Conservation (phyloP, 2,797 vertebrate species). For the Denticeps clupeoides region DNA sequence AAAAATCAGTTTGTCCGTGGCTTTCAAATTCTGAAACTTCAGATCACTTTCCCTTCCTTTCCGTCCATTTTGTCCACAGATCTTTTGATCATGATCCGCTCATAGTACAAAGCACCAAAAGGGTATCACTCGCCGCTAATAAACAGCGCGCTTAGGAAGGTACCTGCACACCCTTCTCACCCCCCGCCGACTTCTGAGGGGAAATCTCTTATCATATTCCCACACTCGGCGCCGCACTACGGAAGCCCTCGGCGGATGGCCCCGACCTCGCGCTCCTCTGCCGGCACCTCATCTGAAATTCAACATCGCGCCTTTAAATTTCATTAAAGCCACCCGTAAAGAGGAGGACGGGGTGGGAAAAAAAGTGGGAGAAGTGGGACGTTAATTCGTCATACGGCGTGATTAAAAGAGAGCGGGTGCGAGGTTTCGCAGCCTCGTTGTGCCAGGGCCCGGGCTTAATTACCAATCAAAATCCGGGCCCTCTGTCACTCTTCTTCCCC, state of each 20-base stretch:
- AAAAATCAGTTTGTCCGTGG: too few relatives aligned
- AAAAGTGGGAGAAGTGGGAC: constrained; percentile 23
- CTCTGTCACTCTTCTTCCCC: constrained; percentile 6
- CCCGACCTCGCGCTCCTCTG: constrained; percentile 13
- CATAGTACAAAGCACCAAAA: constrained; percentile 21
- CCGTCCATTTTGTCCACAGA: not conserved
- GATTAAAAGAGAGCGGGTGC: constrained; percentile 22
- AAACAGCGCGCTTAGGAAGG: constrained; percentile 22
- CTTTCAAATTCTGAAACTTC: constrained; percentile 17
- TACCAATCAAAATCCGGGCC: constrained; percentile 26
- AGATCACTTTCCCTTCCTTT: constrained; percentile 11
- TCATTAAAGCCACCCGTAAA: constrained; percentile 30
- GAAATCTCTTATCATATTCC: too few relatives aligned
- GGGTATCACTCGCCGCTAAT: constrained; percentile 19
- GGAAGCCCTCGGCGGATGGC: constrained; percentile 9
- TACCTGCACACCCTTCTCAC: constrained; percentile 22
- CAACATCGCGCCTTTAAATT: constrained; percentile 25
- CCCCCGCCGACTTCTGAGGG: constrained; percentile 26
- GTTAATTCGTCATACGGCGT: constrained; percentile 29
- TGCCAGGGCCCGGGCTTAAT: constrained; percentile 27
- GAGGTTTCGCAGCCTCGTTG: constrained; percentile 16
- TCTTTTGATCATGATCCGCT: constrained; percentile 31
- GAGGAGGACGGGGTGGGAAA: constrained; percentile 4
- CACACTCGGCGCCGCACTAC: constrained; percentile 12
- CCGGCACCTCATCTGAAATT: constrained; percentile 29